Conservation (phyloP, 2,888 invertebrate species). For the Globia sparganii region DNA sequence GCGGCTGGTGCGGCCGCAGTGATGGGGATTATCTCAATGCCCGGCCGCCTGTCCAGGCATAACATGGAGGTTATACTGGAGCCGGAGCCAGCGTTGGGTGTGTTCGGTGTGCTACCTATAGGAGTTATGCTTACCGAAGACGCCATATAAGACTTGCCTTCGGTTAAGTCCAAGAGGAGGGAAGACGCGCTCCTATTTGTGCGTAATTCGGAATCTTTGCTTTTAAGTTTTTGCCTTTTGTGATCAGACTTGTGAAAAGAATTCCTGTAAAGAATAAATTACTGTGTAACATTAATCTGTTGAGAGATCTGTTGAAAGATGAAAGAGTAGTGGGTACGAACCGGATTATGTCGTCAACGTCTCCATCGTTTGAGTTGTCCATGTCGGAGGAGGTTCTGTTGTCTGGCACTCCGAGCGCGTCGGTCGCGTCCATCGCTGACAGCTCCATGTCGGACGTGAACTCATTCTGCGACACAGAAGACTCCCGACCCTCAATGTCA, state of each 20-base stretch:
- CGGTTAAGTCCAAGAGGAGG: slow-evolving; percentile 90
- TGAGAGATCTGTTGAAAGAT: slow-evolving; percentile 24
- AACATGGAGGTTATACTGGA: slow-evolving; percentile 91
- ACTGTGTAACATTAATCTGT: slow-evolving; percentile 48
- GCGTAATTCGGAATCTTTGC: slow-evolving; percentile 88
- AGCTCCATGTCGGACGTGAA: slow-evolving; percentile 92
- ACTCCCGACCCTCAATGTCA: slow-evolving; percentile 83
- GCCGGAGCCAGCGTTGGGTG: slow-evolving; percentile 92
- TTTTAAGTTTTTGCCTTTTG: slow-evolving; percentile 91
- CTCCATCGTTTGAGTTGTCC: slow-evolving; percentile 91
- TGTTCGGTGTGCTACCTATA: slow-evolving; percentile 89
- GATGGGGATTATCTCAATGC: slow-evolving; percentile 96
- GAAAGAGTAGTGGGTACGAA: slow-evolving; percentile 62
- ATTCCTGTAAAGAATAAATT: slow-evolving; percentile 83
- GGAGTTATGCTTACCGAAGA: slow-evolving; percentile 89
- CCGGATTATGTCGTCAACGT: slow-evolving; percentile 91
- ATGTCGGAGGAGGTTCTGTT: slow-evolving; percentile 89
- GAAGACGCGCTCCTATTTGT: slow-evolving; percentile 82
- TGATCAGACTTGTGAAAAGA: slow-evolving; percentile 91
- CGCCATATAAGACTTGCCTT: slow-evolving; percentile 88
- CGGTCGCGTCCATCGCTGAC: slow-evolving; percentile 91
- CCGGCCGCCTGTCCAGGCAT: slow-evolving; percentile 92
- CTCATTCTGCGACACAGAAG: slow-evolving; percentile 89
- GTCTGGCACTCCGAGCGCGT: slow-evolving; percentile 88
- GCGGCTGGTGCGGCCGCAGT: slow-evolving; percentile 91